Conservation (phyloP, 2,797 vertebrate genomes). For the Myotis findleyi region DNA sequence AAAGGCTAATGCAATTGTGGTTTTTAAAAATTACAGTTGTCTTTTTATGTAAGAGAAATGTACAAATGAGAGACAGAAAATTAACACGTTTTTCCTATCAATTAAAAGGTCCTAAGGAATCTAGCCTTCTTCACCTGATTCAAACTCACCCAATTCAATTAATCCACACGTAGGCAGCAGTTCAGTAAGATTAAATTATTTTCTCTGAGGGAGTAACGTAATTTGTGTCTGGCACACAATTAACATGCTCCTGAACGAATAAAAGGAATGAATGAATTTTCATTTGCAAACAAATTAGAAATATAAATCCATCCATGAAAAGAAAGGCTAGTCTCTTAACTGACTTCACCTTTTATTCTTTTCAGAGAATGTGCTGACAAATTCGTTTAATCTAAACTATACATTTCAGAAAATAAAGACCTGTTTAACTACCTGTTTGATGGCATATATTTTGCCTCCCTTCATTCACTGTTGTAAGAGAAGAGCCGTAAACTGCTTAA, state of each 20-base stretch:
- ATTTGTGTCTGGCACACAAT: background rate
- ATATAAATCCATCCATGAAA: background rate
- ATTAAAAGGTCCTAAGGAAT: background rate
- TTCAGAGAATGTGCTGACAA: background rate
- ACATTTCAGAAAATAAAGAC: constrained; percentile 23
- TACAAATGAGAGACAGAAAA: background rate
- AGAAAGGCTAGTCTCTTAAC: background rate
- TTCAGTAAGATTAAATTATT: background rate
- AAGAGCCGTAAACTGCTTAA: background rate
- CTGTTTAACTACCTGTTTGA: background rate
- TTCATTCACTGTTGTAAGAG: background rate
- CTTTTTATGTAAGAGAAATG: background rate
- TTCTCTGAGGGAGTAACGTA: background rate
- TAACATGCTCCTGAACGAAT: background rate
- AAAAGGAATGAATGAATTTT: constrained; percentile 29
- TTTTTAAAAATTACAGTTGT: background rate
- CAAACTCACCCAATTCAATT: background rate
- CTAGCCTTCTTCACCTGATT: background rate
- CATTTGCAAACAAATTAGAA: constrained; percentile 24
- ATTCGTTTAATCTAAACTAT: background rate
- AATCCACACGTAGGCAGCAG: background rate
- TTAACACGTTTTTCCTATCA: background rate
- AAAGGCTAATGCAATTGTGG: background rate
- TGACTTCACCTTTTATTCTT: background rate
- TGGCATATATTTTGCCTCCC: background rate